Evolutionary conservation across 2,113 vertebrate species (phyloP), one percentile per base, ranked within the genome.

Genomic region (Sigmodon hispidus): DNA sequence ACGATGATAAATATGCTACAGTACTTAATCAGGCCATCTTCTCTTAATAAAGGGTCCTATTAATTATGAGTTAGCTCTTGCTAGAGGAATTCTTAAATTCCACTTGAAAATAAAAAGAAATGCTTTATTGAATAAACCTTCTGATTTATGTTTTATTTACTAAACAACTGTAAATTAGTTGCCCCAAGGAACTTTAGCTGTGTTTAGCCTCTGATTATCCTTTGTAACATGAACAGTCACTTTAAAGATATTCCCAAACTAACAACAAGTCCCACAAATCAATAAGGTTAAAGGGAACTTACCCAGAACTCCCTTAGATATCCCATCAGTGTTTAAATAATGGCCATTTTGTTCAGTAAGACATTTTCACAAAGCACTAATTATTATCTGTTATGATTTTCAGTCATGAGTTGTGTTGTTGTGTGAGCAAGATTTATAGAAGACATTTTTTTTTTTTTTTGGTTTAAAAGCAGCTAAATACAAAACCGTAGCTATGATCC

Each of bases 1-100:
- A 92, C 95, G 72, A 94, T 94, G 95, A 91, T 94, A 94, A 96
- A 90, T 55, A 69, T 65, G 61, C 92, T 95, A 89, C 91, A 97
- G 31, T 85, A 92, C 16, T 88, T 40, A 21, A 77, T 94, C 22
- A 86, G 72, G 29, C 52, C 55, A 85, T 93, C 43, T n/a, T 94
- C 69, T 70, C 77, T 93, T 73, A 88, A 45, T 79, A 89, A 92
- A 65, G 3, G 50, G 31, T 65, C 94, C 57, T 91, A 87, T 90
- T 96, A 97, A 96, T 91, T 96, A 94, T 70, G 34, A 94, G 81
- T 48, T 73, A 69, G 43, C 9, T 19, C 19, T 22, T 93, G 40
- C 90, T 92, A 83, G 87, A 91, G 43, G 85, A 94, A 85, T 93
- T 92, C 92, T 94, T 22, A 88, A 97, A 95, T 92, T 95, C 59